These are phyloP conservation scores for Linnaemya vulpina DNA, from an alignment of 2,888 invertebrate species.

Conservation along the genomic window DNA sequence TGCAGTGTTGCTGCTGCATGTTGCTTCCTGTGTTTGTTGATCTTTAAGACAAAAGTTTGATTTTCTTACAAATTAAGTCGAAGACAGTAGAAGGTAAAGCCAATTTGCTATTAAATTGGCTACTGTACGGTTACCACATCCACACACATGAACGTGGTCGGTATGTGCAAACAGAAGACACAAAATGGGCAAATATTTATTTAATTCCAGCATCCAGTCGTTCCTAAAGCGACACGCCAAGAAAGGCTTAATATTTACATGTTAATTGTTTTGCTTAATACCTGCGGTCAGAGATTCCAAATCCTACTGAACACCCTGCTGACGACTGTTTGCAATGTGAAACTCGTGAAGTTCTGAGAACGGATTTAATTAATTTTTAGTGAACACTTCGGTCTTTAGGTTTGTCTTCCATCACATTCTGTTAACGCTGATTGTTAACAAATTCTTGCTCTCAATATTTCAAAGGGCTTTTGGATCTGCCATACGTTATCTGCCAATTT, in stretches of 20 bases:
- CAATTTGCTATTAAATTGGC: constrained; percentile 78
- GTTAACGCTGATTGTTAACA: no score
- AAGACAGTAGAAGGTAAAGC: constrained; percentile 78
- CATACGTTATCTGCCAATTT: no score
- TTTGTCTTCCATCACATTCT: no score
- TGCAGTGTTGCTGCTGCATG: constrained; percentile 21
- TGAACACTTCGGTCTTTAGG: no score
- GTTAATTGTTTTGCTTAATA: constrained; percentile 37
- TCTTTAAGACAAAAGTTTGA: constrained; percentile 62
- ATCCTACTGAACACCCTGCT: background rate
- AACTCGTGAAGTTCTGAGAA: no score
- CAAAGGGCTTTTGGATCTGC: no score
- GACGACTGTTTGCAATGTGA: no score
- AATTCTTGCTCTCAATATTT: no score
- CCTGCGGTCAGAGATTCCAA: constrained; percentile 30
- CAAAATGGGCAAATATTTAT: constrained; percentile 68
- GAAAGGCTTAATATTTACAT: constrained; percentile 22
- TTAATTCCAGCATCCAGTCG: constrained; percentile 3
- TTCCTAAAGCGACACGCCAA: constrained; percentile 28
- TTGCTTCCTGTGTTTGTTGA: constrained; percentile 60
- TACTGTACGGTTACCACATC: constrained; percentile 75
- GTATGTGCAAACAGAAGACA: constrained; percentile 72
- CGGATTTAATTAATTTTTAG: no score
- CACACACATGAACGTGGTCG: background rate
- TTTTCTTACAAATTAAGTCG: constrained; percentile 69